phyloP scores from a whole-genome alignment of 1,140 invertebrate genomes.

The Zophobas morio region DNA sequence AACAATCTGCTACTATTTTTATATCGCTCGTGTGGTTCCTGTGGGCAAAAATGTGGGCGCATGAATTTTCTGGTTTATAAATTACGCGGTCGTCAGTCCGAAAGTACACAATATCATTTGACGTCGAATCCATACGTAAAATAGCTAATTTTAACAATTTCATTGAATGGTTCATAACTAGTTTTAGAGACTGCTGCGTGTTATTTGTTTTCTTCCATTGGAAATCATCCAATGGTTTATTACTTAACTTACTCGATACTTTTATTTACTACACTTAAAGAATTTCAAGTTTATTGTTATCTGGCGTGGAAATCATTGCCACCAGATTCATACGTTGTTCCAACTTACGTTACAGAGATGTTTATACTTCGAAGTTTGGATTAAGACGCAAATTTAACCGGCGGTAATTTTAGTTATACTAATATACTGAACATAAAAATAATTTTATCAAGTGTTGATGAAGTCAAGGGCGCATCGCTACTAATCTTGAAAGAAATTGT shows the following conservation, averaged over 20 bases:
- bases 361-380: not conserved
- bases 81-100: too few species aligned
- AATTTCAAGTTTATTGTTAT: too few species aligned
- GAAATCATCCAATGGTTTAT: constrained; percentile 13
- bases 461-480: constrained; percentile 11
- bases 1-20: too few species aligned
- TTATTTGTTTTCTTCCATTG: constrained; percentile 35
- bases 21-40: too few species aligned
- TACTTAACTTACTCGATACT: not conserved
- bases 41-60: too few species aligned
- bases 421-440: constrained; percentile 6
- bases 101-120: not conserved
- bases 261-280: not conserved
- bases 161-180: not conserved
- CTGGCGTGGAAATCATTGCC: too few species aligned
- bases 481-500: not conserved
- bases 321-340: too few species aligned
- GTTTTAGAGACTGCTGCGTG: not conserved
- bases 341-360: not conserved
- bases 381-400: not conserved
- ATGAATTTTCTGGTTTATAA: too few species aligned
- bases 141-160: not conserved
- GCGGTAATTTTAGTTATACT: constrained; percentile 10
- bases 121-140: not conserved
- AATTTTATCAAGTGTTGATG: constrained; percentile 10